phyloP scores from a whole-genome alignment of 2,113 vertebrate genomes.

The Mormyrus lacerda region DNA sequence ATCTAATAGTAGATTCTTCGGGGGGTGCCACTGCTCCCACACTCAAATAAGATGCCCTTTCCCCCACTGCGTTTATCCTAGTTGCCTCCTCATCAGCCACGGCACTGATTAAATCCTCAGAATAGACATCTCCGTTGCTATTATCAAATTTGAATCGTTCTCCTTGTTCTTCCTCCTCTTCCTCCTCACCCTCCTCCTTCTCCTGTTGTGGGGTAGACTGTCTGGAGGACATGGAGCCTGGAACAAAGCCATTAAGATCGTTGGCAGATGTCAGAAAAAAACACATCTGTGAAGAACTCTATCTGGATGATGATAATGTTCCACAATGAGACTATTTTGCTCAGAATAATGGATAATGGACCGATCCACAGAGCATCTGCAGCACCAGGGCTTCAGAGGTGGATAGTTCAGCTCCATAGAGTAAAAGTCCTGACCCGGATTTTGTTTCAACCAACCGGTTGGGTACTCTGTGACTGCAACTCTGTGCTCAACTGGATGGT shows the following conservation, averaged over 20 bases:
- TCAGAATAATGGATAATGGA: background rate
- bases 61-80: background rate
- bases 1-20: background rate
- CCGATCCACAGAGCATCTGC: background rate
- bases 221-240: conserved; percentile 52
- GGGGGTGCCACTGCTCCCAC: background rate
- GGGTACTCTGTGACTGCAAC: background rate
- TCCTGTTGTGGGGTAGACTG: conserved; percentile 42
- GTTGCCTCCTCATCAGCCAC: background rate
- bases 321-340: background rate
- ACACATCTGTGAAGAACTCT: background rate
- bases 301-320: background rate
- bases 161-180: conserved; percentile 50
- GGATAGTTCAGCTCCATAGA: background rate
- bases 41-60: background rate
- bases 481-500: background rate
- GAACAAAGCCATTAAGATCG: conserved; percentile 17
- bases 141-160: conserved; percentile 51
- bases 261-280: background rate
- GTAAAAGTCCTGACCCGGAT: background rate
- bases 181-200: conserved; percentile 47
- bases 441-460: background rate
- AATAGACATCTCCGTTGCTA: conserved; percentile 34
- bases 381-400: background rate
- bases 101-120: background rate